Evolutionary conservation across 2,113 vertebrate genomes (phyloP).

Genomic region (Heterotis niloticus): DNA sequence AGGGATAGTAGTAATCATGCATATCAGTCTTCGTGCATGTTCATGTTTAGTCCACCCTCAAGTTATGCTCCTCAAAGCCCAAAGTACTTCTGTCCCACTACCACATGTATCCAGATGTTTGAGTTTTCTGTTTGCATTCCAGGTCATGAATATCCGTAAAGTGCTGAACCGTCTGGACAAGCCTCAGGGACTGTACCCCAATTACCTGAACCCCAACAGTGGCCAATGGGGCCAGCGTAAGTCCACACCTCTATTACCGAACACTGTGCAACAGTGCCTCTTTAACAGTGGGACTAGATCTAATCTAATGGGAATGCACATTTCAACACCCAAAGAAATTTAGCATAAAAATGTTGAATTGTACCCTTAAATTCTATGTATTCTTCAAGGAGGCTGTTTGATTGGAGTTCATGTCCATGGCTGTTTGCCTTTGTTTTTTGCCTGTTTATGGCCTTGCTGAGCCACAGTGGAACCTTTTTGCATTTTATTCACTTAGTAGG

Average conservation of each 20-base stretch:
- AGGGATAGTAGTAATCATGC: no score
- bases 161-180: constrained; percentile 90
- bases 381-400: background rate
- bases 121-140: background rate
- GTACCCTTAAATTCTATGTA: background rate
- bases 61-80: no score
- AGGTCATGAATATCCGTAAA: constrained; percentile 96
- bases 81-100: no score
- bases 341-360: background rate
- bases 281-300: background rate
- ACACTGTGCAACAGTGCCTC: background rate
- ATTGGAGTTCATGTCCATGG: no score
- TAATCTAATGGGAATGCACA: background rate
- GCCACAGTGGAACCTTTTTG: no score
- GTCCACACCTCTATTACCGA: constrained; percentile 49
- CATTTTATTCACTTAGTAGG: no score
- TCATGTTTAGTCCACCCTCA: no score
- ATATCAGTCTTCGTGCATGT: no score
- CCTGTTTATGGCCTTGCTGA: no score
- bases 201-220: constrained; percentile 97
- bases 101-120: background rate
- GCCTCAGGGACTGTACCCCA: constrained; percentile 93
- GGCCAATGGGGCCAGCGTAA: constrained; percentile 99
- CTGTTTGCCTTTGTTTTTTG: no score
- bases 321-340: background rate